Conservation (phyloP, 2,113 vertebrate species). For the Oryzias celebensis region DNA sequence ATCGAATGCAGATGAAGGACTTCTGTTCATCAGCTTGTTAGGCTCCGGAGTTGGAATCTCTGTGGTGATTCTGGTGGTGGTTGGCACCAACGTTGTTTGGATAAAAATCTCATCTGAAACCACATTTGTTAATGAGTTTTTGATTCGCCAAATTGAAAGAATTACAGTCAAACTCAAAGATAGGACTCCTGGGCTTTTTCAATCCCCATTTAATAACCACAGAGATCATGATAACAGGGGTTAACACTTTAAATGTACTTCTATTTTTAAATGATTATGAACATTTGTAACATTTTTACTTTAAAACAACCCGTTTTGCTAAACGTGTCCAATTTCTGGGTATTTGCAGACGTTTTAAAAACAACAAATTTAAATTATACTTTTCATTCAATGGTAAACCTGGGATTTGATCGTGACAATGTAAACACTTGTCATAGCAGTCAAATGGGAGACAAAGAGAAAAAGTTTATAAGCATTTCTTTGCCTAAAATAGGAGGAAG, state of each 20-base stretch:
- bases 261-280: conserved; percentile 19
- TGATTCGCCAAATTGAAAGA: conserved; percentile 13
- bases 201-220: conserved; percentile 23
- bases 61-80: conserved; percentile 35
- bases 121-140: conserved; percentile 41
- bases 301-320: conserved; percentile 14
- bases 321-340: conserved; percentile 33
- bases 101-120: conserved; percentile 67
- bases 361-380: conserved; percentile 28
- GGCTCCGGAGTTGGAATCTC: conserved; percentile 35
- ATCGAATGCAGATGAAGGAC: conserved; percentile 85
- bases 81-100: conserved; percentile 76
- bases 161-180: conserved; percentile 15
- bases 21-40: conserved; percentile 70
- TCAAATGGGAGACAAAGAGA: conserved; percentile 5
- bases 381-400: conserved; percentile 21
- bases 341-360: conserved; percentile 44
- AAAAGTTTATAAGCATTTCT: conserved; percentile 21
- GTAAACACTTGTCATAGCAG: conserved; percentile 21
- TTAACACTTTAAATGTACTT: conserved; percentile 6
- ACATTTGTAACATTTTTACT: conserved; percentile 49
- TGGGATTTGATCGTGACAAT: conserved; percentile 50
- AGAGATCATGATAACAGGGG: conserved; percentile 19
- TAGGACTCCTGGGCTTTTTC: conserved; percentile 15
- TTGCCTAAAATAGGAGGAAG: neutral